A percentile compares a stretch with the other conserved stretches of the same genome.
Evolutionary conservation across 2,888 invertebrate species (phyloP).

Genomic region (Sarcophaga caerulescens): DNA sequence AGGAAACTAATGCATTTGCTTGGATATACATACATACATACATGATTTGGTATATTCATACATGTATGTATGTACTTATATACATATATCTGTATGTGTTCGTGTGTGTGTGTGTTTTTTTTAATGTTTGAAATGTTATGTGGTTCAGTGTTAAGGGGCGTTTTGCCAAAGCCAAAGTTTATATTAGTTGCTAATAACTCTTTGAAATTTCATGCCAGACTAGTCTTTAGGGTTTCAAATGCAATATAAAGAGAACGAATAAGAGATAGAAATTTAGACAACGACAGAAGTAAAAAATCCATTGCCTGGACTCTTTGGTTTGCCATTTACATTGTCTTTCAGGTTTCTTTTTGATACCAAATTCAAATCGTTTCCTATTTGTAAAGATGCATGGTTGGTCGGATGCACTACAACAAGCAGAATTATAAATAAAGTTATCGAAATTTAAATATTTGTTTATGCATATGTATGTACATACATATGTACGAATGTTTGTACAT

Average conservation of each 20-base stretch:
- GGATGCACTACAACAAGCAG: constrained; percentile 23
- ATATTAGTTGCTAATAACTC: constrained; percentile 69
- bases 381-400: constrained; percentile 16
- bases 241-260: constrained; percentile 9
- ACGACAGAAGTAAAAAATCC: background rate
- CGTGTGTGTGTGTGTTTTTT: constrained; percentile 12
- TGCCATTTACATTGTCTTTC: constrained; percentile 18
- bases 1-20: constrained; percentile 7
- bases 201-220: constrained; percentile 62
- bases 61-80: background rate
- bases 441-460: constrained; percentile 54
- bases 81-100: background rate
- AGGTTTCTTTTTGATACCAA: constrained; percentile 29
- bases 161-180: constrained; percentile 68
- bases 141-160: constrained; percentile 63
- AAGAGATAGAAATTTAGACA: background rate
- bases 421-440: constrained; percentile 40
- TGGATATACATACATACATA: background rate
- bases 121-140: constrained; percentile 48
- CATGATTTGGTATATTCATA: background rate
- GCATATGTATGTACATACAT: background rate
- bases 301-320: constrained; percentile 10
- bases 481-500: constrained; percentile 11
- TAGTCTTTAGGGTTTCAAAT: constrained; percentile 31
- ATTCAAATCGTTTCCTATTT: constrained; percentile 1